Conservation (phyloP, 2,113 vertebrate species). For the Stigmatopora nigra region DNA sequence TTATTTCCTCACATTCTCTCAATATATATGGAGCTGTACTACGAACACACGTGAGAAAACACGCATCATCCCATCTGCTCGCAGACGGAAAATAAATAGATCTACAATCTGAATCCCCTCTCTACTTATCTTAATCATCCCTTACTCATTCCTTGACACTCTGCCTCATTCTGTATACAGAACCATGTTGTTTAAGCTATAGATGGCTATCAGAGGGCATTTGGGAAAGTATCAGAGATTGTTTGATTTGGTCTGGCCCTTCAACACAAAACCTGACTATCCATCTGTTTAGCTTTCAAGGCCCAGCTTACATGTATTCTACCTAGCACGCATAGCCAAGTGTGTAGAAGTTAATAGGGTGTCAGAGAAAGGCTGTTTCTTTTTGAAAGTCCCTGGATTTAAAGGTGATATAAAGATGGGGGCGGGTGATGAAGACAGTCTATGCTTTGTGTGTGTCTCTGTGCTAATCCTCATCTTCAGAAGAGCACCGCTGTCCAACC, state of each 20-base stretch:
- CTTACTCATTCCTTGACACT: constrained; percentile 27
- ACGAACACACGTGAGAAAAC: constrained; percentile 12
- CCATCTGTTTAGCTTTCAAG: constrained; percentile 62
- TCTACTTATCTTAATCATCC: constrained; percentile 36
- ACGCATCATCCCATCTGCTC: constrained; percentile 39
- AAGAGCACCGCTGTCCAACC: constrained; percentile 58
- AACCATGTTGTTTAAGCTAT: constrained; percentile 71
- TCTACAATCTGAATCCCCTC: constrained; percentile 47
- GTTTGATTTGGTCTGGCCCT: constrained; percentile 43
- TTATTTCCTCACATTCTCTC: constrained; percentile 29
- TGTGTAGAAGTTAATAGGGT: constrained; percentile 36
- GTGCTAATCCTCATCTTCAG: constrained; percentile 64
- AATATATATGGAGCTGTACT: constrained; percentile 18
- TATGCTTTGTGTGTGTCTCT: constrained; percentile 25
- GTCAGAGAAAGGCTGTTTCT: constrained; percentile 40
- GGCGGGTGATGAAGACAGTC: constrained; percentile 26
- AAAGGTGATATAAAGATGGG: constrained; percentile 33
- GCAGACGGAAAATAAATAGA: constrained; percentile 42
- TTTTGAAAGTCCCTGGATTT: constrained; percentile 52
- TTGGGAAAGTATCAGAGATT: constrained; percentile 62
- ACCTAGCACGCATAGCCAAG: constrained; percentile 28
- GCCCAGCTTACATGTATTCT: constrained; percentile 52
- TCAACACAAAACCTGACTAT: constrained; percentile 53
- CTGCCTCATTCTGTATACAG: constrained; percentile 49
- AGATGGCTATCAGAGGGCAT: constrained; percentile 59